These are phyloP conservation scores for Conomelus anceps DNA, from an alignment of 2,888 invertebrate species.

Conservation along the genomic window DNA sequence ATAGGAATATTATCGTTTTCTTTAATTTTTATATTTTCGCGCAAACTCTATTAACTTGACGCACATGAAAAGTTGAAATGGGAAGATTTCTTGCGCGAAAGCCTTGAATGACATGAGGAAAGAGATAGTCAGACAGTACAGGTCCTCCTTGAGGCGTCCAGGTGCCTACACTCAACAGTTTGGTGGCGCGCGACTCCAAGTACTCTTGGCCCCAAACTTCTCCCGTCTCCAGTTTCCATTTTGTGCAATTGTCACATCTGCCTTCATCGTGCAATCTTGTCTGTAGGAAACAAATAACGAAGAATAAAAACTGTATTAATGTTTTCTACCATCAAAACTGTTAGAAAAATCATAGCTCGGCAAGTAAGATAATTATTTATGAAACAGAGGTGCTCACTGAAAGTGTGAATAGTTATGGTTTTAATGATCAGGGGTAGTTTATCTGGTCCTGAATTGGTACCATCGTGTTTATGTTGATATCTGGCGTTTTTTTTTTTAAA, in stretches of 20 bases:
- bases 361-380: too few species aligned
- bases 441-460: too few species aligned
- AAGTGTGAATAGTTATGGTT: too few species aligned
- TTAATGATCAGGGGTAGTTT: too few species aligned
- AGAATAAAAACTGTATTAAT: too few species aligned
- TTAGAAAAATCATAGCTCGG: too few species aligned
- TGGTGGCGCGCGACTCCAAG: conserved; percentile 28
- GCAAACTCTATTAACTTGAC: conserved; percentile 34
- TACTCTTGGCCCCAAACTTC: conserved; percentile 50
- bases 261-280: conserved; percentile 40
- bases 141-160: conserved; percentile 70
- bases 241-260: conserved; percentile 50
- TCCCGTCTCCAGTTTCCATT: conserved; percentile 51
- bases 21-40: not conserved
- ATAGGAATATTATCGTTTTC: too few species aligned
- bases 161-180: conserved; percentile 54
- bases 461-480: too few species aligned
- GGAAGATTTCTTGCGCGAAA: conserved; percentile 68
- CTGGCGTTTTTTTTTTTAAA: too few species aligned
- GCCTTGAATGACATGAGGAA: conserved; percentile 72
- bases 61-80: conserved; percentile 70
- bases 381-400: too few species aligned
- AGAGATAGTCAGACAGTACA: conserved; percentile 59
- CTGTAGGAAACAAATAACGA: too few species aligned
- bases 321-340: too few species aligned